Evolutionary conservation across 30 jellyfish, hydroid and myxozoan species (phyloP), one percentile per base, ranked within the genome.

Genomic region (Pelagia noctiluca): DNA sequence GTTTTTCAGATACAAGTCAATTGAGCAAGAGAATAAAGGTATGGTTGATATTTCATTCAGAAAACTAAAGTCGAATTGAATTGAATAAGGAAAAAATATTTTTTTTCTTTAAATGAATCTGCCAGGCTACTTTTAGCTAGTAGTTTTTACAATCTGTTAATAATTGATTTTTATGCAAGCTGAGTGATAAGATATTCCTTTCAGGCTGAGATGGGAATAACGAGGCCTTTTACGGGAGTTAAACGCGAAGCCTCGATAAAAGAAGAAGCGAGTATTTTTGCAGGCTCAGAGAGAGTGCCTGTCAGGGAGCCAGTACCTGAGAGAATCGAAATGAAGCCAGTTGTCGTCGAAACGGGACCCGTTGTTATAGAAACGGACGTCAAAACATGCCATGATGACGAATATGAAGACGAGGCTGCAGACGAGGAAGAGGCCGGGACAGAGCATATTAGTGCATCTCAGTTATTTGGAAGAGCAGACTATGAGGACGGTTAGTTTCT

Each of bases 401-500:
- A 52, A 21, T 76, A 76, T 21, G 85, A 90, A 52, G 96, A 72
- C 28, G 84, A 16, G n/a, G 94, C 50, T 24, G 62, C 48, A 32
- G 96, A 63, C 0, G 94, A 85, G 19, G 88, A 52, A 11, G 96
- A 83, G 26, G 94, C 84, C 2, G 94, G 72, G 3, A 95, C 49
- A 2, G 94, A 91, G 35, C 83, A 63, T 18, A 46, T 85, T 2
- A 91, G 95, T 42, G 98, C 91, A 0, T 77, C 98, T n/a, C 82
- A 90, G 71, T 60, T 85, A 35, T 86, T 85, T 47, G 96, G 95
- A 25, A 71, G 65, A 26, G 82, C 83, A 22, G 65, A 63, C 0
- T 82, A 52, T 11, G 90, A 48, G 74, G 96, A 86, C 37, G 96
- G 98, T 90, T 60, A 75, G 97, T 46, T n/a, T n/a, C n/a, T n/a